phyloP scores from a whole-genome alignment of 2,113 vertebrate species.

The Gallinago media region DNA sequence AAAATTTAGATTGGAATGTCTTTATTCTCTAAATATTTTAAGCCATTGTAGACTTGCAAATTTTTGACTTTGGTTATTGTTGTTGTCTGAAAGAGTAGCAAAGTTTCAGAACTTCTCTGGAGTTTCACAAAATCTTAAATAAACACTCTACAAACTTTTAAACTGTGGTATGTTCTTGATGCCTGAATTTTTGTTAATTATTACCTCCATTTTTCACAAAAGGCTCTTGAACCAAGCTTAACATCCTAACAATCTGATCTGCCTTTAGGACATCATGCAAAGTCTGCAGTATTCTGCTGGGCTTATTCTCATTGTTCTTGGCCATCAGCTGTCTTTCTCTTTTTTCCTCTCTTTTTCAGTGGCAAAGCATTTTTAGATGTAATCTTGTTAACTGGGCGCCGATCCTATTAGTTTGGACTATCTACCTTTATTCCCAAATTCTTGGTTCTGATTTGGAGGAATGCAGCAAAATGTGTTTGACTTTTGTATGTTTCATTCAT shows the following conservation, averaged over 20 bases:
- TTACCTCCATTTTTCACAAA: background rate
- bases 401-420: conserved; percentile 15
- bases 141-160: background rate
- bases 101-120: background rate
- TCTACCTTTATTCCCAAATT: background rate
- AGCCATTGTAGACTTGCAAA: background rate
- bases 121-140: background rate
- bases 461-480: background rate
- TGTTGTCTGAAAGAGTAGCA: background rate
- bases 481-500: background rate
- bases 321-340: conserved; percentile 2
- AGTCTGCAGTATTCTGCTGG: conserved; percentile 19
- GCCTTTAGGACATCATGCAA: conserved; percentile 10
- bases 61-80: background rate
- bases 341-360: background rate
- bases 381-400: conserved; percentile 33
- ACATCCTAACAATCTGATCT: background rate
- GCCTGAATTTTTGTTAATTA: background rate
- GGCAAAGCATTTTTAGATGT: conserved; percentile 36
- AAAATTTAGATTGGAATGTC: background rate
- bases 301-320: conserved; percentile 44
- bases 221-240: background rate
- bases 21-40: background rate
- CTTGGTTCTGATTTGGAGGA: background rate
- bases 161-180: background rate